Evolutionary conservation across 2,888 invertebrate species (phyloP).

Genomic region (Megamerina dolium): DNA sequence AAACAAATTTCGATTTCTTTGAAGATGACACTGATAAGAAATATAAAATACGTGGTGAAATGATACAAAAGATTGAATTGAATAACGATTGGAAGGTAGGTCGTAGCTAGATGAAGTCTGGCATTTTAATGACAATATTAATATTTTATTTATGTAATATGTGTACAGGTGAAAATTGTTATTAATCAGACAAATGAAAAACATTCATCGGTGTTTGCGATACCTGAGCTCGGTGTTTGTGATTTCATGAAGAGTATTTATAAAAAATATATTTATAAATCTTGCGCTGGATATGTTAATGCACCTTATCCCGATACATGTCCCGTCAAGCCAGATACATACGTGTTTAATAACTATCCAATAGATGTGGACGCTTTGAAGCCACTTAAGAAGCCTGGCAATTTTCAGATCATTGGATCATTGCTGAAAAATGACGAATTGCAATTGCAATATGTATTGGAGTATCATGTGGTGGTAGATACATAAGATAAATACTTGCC

Average conservation of each 20-base stretch:
- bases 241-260: conserved; percentile 26
- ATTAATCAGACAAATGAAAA: conserved; percentile 13
- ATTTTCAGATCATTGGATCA: no score
- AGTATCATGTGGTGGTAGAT: neutral
- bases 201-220: conserved; percentile 8
- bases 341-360: conserved; percentile 28
- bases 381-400: no score
- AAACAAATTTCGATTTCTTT: no score
- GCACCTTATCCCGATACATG: conserved; percentile 33
- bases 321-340: conserved; percentile 26
- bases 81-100: no score
- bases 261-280: conserved; percentile 29
- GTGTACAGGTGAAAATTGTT: conserved; percentile 23
- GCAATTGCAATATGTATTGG: neutral
- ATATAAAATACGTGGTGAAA: no score
- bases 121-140: no score
- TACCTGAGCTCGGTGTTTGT: conserved; percentile 25
- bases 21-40: no score
- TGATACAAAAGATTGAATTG: no score
- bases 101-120: no score
- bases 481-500: no score
- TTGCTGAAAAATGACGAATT: no score
- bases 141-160: no score
- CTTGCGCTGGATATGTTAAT: conserved; percentile 31
- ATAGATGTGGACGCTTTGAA: conserved; percentile 23